These are phyloP conservation scores for Cyclina sinensis DNA, from an alignment of 1,140 invertebrate genomes.

Conservation along the genomic window DNA sequence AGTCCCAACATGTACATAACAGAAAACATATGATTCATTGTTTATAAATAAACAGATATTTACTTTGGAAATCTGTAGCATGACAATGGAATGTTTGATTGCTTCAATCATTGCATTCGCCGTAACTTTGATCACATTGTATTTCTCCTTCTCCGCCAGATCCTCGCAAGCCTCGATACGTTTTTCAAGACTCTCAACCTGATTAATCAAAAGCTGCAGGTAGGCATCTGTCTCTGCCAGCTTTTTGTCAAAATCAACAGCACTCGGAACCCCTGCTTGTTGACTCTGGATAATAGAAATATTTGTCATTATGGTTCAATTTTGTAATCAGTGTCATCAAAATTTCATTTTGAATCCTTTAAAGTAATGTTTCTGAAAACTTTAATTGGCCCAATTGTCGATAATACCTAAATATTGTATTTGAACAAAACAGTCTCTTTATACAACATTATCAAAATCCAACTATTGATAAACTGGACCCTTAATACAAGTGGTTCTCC, in stretches of 20 bases:
- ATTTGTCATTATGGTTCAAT: too few species aligned
- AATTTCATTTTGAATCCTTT: too few species aligned
- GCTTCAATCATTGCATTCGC: conserved; percentile 94
- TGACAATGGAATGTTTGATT: conserved; percentile 98
- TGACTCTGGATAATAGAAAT: conserved; percentile 86
- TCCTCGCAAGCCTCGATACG: conserved; percentile 90
- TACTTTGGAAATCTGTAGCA: conserved; percentile 99
- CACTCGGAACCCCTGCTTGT: conserved; percentile 88
- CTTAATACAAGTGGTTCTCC: too few species aligned
- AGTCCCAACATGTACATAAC: too few species aligned
- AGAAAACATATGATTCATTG: too few species aligned
- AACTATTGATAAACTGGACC: too few species aligned
- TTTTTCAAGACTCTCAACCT: conserved; percentile 90
- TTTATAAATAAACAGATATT: conserved; percentile 21
- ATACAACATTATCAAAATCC: too few species aligned
- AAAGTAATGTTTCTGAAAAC: too few species aligned
- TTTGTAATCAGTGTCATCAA: too few species aligned
- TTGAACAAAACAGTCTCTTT: too few species aligned
- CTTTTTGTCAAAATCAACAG: conserved; percentile 95
- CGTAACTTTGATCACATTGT: conserved; percentile 87
- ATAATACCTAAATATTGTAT: too few species aligned
- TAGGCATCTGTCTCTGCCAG: conserved; percentile 98
- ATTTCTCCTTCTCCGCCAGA: conserved; percentile 90
- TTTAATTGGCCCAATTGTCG: too few species aligned
- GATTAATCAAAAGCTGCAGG: conserved; percentile 98